A percentile compares a stretch with the other conserved stretches of the same genome.
These are phyloP conservation scores for Pavo muticus DNA, from an alignment of 2,113 vertebrate species.

Conservation along the genomic window DNA sequence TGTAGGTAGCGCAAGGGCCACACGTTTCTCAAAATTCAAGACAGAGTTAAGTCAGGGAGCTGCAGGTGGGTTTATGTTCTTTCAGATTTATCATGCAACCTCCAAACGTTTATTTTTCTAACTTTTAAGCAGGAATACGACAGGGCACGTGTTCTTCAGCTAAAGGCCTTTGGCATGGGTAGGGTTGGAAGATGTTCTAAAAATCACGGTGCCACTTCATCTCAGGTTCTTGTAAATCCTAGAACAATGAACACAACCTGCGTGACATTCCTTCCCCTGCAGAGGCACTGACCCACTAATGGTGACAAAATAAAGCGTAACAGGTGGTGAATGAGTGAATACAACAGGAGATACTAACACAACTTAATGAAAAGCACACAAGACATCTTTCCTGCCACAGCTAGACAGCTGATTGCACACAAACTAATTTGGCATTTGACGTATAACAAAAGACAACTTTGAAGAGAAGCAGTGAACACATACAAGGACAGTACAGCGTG, in stretches of 20 bases:
- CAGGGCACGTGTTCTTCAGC: background rate
- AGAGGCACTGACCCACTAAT: background rate
- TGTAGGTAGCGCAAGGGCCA: background rate
- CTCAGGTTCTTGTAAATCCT: constrained; percentile 70
- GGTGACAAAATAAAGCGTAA: background rate
- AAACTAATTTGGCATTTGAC: constrained; percentile 63
- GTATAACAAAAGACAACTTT: constrained; percentile 28
- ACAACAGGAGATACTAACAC: constrained; percentile 45
- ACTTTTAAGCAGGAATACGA: constrained; percentile 7
- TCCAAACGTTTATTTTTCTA: constrained; percentile 69
- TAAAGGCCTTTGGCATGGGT: constrained; percentile 5
- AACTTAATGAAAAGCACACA: constrained; percentile 71
- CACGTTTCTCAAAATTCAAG: background rate
- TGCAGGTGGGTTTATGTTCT: background rate
- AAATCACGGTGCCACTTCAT: constrained; percentile 54
- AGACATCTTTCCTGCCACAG: constrained; percentile 56
- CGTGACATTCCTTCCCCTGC: background rate
- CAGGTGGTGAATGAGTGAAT: background rate
- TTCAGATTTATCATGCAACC: constrained; percentile 16
- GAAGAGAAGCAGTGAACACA: constrained; percentile 22
- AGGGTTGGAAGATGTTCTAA: constrained; percentile 25
- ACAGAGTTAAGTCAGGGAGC: background rate
- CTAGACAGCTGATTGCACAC: constrained; percentile 61
- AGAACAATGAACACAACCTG: background rate
- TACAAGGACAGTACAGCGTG: background rate